Evolutionary conservation across 2,797 vertebrate species (phyloP), one percentile per base, ranked within the genome.

Genomic region (Poecilia velifera): DNA sequence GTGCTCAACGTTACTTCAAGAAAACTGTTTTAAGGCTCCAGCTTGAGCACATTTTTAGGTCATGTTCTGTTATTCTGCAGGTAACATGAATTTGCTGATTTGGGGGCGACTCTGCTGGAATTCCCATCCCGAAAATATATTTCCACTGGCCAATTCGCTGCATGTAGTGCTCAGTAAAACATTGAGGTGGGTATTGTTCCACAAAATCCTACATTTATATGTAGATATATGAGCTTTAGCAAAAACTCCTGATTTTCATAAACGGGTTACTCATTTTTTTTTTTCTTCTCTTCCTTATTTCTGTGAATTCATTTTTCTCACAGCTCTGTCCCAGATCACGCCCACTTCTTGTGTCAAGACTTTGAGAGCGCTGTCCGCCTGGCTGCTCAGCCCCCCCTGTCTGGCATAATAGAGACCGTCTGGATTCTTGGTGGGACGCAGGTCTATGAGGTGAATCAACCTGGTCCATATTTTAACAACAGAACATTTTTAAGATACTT

Each of bases 371-470:
- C 90, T 0, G n/a, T 94, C 20, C 73, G 55, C 13, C 76, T 96
- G 72, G 93, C 87, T 22, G 85, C 91, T 0, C 77, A 78, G 43
- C 88, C 88, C 7, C 93, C 94, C 0, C 92, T 96, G 0, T 78
- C 84, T 70, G 93, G 94, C 28, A 73, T 92, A n/a, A 82, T 97
- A 59, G 96, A 97, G 88, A 96, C 93, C 77, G 92, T 97, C 76
- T 97, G 96, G 96, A 36, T 96, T n/a, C 72, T 93, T 59, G 96
- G 96, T 36, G 96, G 96, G 34, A 80, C 77, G 1, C 91, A 82
- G 55, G 92, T 95, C 39, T 97, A 96, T 80, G 82, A 92, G 94
- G 83, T 84, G 75, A 72, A 76, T 22, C 77, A 68, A 28, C 10
- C 6, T 34, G 36, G 5, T 68, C 4, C 22, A 34, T 36, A 13